Evolutionary conservation across 2,113 vertebrate genomes (phyloP), one percentile per base, ranked within the genome.

Genomic region (Sclerurus mexicanus): DNA sequence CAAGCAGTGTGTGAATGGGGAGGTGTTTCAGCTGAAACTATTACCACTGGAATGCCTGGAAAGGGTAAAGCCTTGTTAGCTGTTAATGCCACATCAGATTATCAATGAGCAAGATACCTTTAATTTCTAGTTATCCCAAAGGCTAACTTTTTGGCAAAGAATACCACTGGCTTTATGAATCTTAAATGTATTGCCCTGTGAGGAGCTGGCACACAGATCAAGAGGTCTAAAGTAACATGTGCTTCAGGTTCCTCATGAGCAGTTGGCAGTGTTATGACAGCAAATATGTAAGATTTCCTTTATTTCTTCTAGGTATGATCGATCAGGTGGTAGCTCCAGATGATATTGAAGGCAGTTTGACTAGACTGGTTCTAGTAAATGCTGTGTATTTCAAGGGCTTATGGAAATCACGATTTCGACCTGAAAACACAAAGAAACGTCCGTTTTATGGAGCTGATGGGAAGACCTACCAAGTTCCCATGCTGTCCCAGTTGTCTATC

Each of bases 341-440:
- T 72, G 98, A 99, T 82, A 95, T 99, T 58, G 97, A 99, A 56
- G 49, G 98, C 2, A 28, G 47, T 35, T 76, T 99, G 87, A 99
- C 99, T 80, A 98, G 98, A 16, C 96, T 99, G 87, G 98, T 99
- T 18, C 95, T 98, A 15, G 98, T 99, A 73, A 99, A 99, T 52
- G 98, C 99, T 1, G 98, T 99, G 67, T 99, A 99, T 96, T 99
- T 99, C 96, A 99, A 99, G 97, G 99, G 99, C 46, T 93, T 99
- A 25, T 99, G 99, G 99, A 99, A 99, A 90, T 99, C 99, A 2
- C 97, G 99, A 53, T 99, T 99, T 96, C 98, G 98, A 79, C 98
- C 98, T 2, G 98, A 99, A 96, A 99, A 98, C 95, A 99, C 99
- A 25, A 99, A 99, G 97, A 98, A 98, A 49, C 98, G 98, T 10